Base-by-base conservation (phyloP, 2,113 vertebrate genomes). In the Pseudopipra pipra region DNA sequence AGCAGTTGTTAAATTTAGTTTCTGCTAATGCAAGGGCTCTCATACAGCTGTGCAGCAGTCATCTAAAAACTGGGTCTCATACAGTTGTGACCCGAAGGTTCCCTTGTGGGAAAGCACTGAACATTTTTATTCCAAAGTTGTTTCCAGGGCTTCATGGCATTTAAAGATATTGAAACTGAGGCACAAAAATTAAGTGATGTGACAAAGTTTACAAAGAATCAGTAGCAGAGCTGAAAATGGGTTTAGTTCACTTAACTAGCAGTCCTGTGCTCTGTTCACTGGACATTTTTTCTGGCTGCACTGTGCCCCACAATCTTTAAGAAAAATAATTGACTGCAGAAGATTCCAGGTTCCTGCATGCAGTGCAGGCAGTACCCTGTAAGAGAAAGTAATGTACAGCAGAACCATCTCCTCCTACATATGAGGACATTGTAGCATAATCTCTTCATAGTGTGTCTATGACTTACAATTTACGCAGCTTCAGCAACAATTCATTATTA, bases 341-440 rank as follows among this genome's bases (percentile, higher is more conserved):
- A 78, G 58, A 62, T 46, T 24, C 82, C 51, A 93, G 54, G 43
- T 78, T 63, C 75, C 51, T 21, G 43, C 12, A 51, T 2, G 43
- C 49, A 61, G 23, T 0, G 2, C 47, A 87, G 46, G 73, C 74
- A 75, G 74, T 19, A 22, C 68, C 46, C 54, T 18, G 30, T 43
- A 35, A 1, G 16, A 52, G 58, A 33, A 49, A 63, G 11, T 2
- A 41, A 68, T 0, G 9, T 44, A 82, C 0, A 0, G 66, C n/a
- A 56, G 54, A 56, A 54, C 17, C 56, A 62, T 23, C 72, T 80
- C 21, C 21, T 47, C 80, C 73, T 63, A 84, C 4, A 0, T 55
- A 72, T 46, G 27, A 70, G 58, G 66, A 46, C 58, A 58, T 0
- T 33, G 20, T 65, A 72, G 75, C n/a, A 25, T 23, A 20, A 56